Evolutionary conservation across 2,888 invertebrate species (phyloP).

Genomic region (Coenonympha arcania): DNA sequence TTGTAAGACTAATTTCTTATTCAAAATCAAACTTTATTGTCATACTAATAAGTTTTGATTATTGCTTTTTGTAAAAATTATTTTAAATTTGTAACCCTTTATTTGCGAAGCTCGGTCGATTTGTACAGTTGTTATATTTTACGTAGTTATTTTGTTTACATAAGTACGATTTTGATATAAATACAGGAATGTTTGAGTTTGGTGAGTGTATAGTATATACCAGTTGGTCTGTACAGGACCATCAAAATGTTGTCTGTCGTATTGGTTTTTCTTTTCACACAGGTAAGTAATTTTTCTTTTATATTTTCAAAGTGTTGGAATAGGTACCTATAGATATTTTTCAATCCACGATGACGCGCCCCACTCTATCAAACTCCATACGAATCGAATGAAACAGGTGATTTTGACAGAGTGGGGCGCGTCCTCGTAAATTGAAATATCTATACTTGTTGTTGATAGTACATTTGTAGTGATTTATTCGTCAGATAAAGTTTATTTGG

Average conservation of each 20-base stretch:
- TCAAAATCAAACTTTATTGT: conserved; percentile 22
- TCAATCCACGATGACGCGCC: background rate
- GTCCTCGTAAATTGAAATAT: no score
- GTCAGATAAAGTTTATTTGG: no score
- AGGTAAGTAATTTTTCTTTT: conserved; percentile 45
- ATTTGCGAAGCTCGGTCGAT: conserved; percentile 34
- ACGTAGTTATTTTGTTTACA: conserved; percentile 34
- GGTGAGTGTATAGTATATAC: conserved; percentile 65
- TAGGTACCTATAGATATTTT: no score
- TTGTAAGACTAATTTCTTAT: background rate
- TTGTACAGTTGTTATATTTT: conserved; percentile 47
- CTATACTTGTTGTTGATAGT: no score
- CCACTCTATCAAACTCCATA: no score
- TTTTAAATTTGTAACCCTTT: conserved; percentile 7
- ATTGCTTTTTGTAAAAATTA: background rate
- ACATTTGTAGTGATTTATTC: no score
- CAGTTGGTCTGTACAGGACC: conserved; percentile 54
- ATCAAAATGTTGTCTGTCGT: conserved; percentile 58
- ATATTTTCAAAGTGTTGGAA: background rate
- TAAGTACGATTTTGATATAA: conserved; percentile 43
- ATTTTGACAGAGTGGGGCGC: no score
- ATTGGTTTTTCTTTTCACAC: conserved; percentile 51
- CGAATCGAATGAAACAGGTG: no score
- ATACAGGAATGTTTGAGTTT: conserved; percentile 37
- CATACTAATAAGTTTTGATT: background rate